These are phyloP conservation scores for Leptinotarsa rubiginosa DNA, from an alignment of 2,888 invertebrate genomes.

Conservation along the genomic window DNA sequence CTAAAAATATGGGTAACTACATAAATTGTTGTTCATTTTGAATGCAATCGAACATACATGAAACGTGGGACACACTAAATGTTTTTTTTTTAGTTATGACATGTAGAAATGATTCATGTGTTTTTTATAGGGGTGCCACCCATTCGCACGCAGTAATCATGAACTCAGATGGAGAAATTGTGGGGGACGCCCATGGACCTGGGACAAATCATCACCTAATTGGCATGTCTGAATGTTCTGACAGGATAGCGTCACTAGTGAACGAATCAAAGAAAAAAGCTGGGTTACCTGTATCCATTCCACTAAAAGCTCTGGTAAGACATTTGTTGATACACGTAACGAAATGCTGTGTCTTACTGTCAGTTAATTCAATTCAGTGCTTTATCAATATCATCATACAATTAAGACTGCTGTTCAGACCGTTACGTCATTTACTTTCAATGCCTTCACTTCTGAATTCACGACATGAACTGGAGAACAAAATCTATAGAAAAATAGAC, in stretches of 20 bases:
- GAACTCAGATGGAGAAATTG: conserved; percentile 76
- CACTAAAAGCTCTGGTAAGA: conserved; percentile 78
- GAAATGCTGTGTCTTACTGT: too few species aligned
- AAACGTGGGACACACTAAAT: neutral
- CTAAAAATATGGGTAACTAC: too few species aligned
- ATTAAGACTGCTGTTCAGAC: too few species aligned
- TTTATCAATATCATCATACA: too few species aligned
- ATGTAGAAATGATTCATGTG: too few species aligned
- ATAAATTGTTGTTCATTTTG: too few species aligned
- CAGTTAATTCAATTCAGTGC: too few species aligned
- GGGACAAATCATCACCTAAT: conserved; percentile 87
- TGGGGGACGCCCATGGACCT: conserved; percentile 75
- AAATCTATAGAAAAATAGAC: too few species aligned
- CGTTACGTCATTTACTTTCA: too few species aligned
- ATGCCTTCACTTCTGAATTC: too few species aligned
- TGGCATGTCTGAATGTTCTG: conserved; percentile 84
- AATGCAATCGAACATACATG: neutral
- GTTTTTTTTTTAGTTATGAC: neutral
- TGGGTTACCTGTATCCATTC: conserved; percentile 70
- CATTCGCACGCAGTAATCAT: conserved; percentile 84
- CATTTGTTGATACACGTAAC: neutral
- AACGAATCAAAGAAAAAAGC: conserved; percentile 74
- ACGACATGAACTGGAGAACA: too few species aligned
- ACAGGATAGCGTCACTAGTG: conserved; percentile 81
- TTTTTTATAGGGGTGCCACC: conserved; percentile 81